Evolutionary conservation across 1,140 invertebrate species (phyloP).

Genomic region (Holcopasites calliopsidis): DNA sequence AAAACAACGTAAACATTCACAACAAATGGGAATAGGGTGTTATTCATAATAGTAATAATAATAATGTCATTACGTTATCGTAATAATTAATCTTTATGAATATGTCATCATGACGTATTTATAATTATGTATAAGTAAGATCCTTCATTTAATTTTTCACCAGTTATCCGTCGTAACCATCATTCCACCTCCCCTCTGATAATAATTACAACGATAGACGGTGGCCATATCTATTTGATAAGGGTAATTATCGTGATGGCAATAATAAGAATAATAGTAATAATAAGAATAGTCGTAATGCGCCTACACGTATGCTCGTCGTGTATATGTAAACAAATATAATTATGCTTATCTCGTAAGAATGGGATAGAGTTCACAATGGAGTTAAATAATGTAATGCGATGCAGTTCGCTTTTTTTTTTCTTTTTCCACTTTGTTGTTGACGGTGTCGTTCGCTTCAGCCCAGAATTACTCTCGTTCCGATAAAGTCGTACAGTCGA

Average conservation of each 20-base stretch:
- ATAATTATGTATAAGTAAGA: conserved; percentile 70
- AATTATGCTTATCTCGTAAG: conserved; percentile 55
- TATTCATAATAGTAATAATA: conserved; percentile 69
- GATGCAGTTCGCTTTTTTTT: conserved; percentile 36
- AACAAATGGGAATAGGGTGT: conserved; percentile 69
- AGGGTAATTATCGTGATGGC: conserved; percentile 12
- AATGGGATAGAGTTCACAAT: conserved; percentile 58
- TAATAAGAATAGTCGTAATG: conserved; percentile 53
- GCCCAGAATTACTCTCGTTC: conserved; percentile 38
- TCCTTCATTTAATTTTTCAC: conserved; percentile 56
- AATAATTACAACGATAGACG: conserved; percentile 55
- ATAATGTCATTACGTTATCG: conserved; percentile 67
- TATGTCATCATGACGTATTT: conserved; percentile 63
- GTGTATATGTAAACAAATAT: conserved; percentile 52
- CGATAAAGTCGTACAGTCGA: conserved; percentile 56
- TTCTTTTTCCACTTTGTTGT: background rate
- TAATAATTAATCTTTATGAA: conserved; percentile 68
- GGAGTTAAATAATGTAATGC: conserved; percentile 56
- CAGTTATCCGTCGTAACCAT: background rate
- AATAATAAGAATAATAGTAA: conserved; percentile 38
- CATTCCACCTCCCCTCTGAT: too few species aligned
- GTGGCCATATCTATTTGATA: conserved; percentile 10
- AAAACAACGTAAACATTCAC: conserved; percentile 74
- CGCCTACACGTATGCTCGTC: conserved; percentile 36
- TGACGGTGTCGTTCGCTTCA: conserved; percentile 17